phyloP scores from a whole-genome alignment of 2,888 invertebrate genomes.

The Lottia scabra region DNA sequence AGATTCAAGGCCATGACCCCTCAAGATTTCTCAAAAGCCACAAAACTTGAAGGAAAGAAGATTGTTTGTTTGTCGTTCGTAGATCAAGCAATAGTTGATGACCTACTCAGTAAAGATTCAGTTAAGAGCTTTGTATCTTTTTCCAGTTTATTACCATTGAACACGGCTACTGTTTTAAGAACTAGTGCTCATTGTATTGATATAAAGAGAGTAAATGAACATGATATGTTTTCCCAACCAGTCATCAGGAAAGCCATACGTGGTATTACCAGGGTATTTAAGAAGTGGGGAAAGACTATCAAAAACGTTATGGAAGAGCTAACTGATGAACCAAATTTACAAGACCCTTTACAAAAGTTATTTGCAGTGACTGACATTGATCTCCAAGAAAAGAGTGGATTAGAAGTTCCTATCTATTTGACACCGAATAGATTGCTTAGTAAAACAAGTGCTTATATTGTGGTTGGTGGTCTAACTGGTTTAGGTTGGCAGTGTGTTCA shows the following conservation, averaged over 20 bases:
- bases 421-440: conserved; percentile 26
- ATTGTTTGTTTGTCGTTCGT: neutral
- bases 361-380: neutral
- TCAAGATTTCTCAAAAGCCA: neutral
- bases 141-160: neutral
- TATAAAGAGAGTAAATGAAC: neutral
- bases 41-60: neutral
- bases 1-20: neutral
- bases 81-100: neutral
- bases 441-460: conserved; percentile 33
- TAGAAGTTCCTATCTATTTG: neutral
- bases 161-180: neutral
- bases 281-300: neutral
- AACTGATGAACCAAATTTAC: neutral
- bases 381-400: neutral
- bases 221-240: neutral
- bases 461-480: conserved; percentile 46
- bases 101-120: neutral
- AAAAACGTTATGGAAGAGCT: neutral
- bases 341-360: neutral
- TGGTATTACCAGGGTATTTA: neutral
- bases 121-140: neutral
- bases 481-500: conserved; percentile 46
- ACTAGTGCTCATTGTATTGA: neutral
- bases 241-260: neutral